Conservation (phyloP, 2,113 vertebrate species). For the Tachycineta bicolor region DNA sequence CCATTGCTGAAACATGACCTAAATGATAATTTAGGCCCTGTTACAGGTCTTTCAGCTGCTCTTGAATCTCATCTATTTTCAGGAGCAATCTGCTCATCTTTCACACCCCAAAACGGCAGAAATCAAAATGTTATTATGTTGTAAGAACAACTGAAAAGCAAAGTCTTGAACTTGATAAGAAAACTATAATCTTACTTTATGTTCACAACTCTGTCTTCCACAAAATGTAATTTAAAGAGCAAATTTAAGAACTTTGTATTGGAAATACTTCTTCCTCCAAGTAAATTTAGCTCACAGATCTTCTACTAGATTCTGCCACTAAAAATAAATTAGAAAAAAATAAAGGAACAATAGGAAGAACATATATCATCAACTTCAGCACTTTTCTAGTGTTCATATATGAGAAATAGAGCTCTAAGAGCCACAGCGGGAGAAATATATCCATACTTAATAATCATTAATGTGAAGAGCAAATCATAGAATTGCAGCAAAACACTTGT, state of each 20-base stretch:
- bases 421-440: neutral
- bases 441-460: neutral
- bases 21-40: neutral
- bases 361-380: neutral
- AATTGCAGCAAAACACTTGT: neutral
- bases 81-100: slow-evolving; percentile 19
- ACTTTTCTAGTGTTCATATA: neutral
- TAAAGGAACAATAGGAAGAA: neutral
- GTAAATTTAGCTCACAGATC: neutral
- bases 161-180: slow-evolving; percentile 4
- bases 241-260: slow-evolving; percentile 10
- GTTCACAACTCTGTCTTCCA: neutral
- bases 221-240: slow-evolving; percentile 9
- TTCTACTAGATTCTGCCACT: neutral
- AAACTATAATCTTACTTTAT: slow-evolving; percentile 11
- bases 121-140: slow-evolving; percentile 17
- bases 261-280: neutral
- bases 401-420: neutral
- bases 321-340: neutral
- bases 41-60: neutral
- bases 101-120: slow-evolving; percentile 19
- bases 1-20: neutral
- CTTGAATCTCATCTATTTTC: slow-evolving; percentile 11
- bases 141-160: slow-evolving; percentile 7
- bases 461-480: neutral